Base-by-base conservation (phyloP, 2,797 vertebrate species). In the Ara ararauna region DNA sequence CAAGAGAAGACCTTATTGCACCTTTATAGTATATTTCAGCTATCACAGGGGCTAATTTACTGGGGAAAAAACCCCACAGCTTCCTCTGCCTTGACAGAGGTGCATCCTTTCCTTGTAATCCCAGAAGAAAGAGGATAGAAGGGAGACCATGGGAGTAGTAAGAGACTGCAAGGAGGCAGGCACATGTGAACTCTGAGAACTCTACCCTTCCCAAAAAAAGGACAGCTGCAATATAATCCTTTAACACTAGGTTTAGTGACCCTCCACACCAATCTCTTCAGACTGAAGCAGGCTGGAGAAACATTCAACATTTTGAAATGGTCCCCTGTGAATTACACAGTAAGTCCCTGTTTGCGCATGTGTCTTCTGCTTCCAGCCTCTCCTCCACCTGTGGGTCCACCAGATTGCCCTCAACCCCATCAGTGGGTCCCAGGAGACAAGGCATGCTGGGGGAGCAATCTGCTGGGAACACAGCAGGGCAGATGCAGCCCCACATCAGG, bases 191-290 rank as follows among this genome's bases (percentile, higher is more conserved):
- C 68, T 42, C 22, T 0, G 67, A 87, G 87, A 93, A 21, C 51
- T 80, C 51, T 89, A 66, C 75, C 75, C 62, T 77, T 48, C n/a
- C 68, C 74, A 26, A 0, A 64, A 80, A 94, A 91, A 87, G 81
- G 75, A 89, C 72, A 66, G 75, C 84, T 87, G 92, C 75, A 95
- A 95, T 17, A 80, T 36, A 92, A 93, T 90, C 90, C 73, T 50
- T 58, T 58, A 48, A 9, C 72, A 24, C 38, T 17, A 47, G 89
- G 51, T 60, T 51, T 26, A 65, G 64, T 54, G 81, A 73, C 81
- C 23, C 53, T 79, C 67, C 21, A 7, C 2, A 23, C 62, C 74
- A 54, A 7, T 10, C 58, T 51, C 64, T 58, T 26, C 32, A 48
- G 48, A 50, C 50, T 47, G 75, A 67, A 72, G 16, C 64, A 67